Evolutionary conservation across 1,140 invertebrate genomes (phyloP), one percentile per base, ranked within the genome.

Genomic region (Cheumatopsyche charites): DNA sequence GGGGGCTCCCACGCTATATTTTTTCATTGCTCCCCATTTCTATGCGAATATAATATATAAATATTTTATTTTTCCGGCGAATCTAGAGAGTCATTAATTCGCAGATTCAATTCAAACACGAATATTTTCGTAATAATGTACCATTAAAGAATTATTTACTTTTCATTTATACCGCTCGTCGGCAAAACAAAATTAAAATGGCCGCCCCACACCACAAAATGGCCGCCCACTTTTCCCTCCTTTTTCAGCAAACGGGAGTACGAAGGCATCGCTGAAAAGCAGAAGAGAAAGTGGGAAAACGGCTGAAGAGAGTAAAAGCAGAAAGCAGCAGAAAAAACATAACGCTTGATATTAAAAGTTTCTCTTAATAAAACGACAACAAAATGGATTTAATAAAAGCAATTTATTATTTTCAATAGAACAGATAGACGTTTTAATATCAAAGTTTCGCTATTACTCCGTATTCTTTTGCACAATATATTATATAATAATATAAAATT

Each of bases 301-400:
- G 23, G 25, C 13, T 26, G 49, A 43, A 23, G 43, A 67, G 47
- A 55, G 42, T 36, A 66, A 23, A 58, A 25, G 36, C 15, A 55
- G 43, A 67, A 41, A 52, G 47, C 17, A 21, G 25, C 47, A 45
- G 17, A 66, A 71, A 65, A 71, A 63, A 62, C 45, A 71, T 29
- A 63, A 71, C 61, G 70, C 58, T 71, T 65, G 70, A 71, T 71
- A 71, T 71, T 62, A 71, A 71, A 71, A 71, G 58, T 71, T 71
- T 63, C 45, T 63, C 61, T 52, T 71, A 65, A 71, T 71, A 71
- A 71, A 62, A 71, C 62, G 62, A 71, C 61, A 71, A 71, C 61
- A 71, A 63, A 71, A 63, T 63, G 45, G 62, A 52, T 71, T 71
- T 65, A 71, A 71, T 71, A 63, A 63, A 71, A 71, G 70, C 70